A percentile compares a stretch with the other conserved stretches of the same genome.
Conservation (phyloP, 2,888 invertebrate species). For the Cantharis flavilabris region DNA sequence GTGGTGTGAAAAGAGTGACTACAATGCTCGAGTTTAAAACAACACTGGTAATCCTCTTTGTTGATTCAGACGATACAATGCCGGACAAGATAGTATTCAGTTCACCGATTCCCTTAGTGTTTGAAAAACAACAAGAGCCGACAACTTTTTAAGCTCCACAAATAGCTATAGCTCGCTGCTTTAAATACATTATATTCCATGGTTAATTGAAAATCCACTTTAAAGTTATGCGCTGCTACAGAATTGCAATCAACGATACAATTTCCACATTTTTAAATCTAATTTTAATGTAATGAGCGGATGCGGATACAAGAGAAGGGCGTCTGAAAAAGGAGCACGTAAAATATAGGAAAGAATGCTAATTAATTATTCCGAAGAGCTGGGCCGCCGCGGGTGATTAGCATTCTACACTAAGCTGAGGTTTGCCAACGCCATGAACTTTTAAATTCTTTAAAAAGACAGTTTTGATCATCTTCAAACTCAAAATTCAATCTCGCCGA, state of each 20-base stretch:
- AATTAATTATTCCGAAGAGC: slow-evolving; percentile 65
- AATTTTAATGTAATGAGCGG: slow-evolving; percentile 55
- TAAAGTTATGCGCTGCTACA: slow-evolving; percentile 46
- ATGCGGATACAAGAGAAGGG: slow-evolving; percentile 44
- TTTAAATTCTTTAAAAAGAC: slow-evolving; percentile 21
- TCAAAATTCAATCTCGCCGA: background rate
- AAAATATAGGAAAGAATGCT: slow-evolving; percentile 61
- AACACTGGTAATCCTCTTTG: slow-evolving; percentile 39
- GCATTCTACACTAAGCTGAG: slow-evolving; percentile 51
- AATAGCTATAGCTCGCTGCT: slow-evolving; percentile 37
- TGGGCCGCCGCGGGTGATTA: slow-evolving; percentile 61
- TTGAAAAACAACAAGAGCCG: slow-evolving; percentile 22
- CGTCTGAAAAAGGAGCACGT: slow-evolving; percentile 52
- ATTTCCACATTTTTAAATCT: slow-evolving; percentile 58
- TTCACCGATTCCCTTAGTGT: slow-evolving; percentile 32
- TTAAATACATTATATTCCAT: slow-evolving; percentile 54
- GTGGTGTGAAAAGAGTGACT: slow-evolving; percentile 34
- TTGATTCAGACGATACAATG: slow-evolving; percentile 36
- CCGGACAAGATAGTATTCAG: slow-evolving; percentile 43
- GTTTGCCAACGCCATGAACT: slow-evolving; percentile 31
- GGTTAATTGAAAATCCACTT: slow-evolving; percentile 58
- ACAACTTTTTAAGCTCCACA: slow-evolving; percentile 32
- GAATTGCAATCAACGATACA: slow-evolving; percentile 58
- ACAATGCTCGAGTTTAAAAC: slow-evolving; percentile 31
- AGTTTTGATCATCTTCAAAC: background rate